phyloP scores from a whole-genome alignment of 2,113 vertebrate species.

The Callipepla californica region DNA sequence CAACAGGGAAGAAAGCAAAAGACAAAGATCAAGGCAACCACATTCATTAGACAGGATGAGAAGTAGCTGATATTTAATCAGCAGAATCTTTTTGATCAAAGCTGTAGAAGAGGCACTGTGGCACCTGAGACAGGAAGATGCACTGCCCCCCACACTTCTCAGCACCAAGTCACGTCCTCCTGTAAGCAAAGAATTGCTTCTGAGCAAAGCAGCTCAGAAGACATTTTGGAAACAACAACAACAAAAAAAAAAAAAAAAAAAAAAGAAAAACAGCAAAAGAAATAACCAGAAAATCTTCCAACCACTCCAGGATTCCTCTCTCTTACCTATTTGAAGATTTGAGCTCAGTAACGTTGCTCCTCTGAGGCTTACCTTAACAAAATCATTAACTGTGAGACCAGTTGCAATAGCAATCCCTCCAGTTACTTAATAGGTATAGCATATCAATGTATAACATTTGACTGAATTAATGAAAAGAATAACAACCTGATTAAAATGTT shows the following conservation, averaged over 20 bases:
- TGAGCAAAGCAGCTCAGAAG: background rate
- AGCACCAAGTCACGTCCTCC: background rate
- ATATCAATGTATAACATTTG: background rate
- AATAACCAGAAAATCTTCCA: background rate
- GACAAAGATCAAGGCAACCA: fast-evolving
- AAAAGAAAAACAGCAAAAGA: background rate
- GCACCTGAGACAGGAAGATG: background rate
- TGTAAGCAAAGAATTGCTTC: background rate
- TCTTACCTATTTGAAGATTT: background rate
- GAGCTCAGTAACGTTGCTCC: background rate
- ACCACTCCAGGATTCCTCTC: background rate
- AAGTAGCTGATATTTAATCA: slow-evolving; percentile 16
- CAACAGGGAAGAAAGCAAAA: background rate
- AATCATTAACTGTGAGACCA: background rate
- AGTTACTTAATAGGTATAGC: background rate
- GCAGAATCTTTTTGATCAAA: background rate
- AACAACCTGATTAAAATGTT: background rate
- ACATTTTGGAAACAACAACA: background rate
- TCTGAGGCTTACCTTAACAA: background rate
- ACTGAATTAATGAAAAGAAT: background rate
- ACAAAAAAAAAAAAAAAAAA: background rate
- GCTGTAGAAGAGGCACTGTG: background rate
- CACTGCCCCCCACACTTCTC: background rate
- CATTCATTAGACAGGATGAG: background rate
- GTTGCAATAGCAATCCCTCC: background rate